Conservation (phyloP, 2,888 invertebrate genomes). For the Perizoma affinitatum region DNA sequence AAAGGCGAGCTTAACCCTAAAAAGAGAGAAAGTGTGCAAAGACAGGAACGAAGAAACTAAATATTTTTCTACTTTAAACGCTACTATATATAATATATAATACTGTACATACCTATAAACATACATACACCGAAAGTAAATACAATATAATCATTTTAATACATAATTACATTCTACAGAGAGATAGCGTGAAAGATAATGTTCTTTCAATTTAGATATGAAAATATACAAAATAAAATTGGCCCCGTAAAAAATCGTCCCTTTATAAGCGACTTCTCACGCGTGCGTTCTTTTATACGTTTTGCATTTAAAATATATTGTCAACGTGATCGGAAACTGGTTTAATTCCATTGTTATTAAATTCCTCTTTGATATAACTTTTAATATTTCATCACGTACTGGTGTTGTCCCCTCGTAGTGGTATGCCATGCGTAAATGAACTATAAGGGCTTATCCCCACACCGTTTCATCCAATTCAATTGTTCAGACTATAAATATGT, state of each 20-base stretch:
- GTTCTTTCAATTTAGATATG: neutral
- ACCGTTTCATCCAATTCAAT: conserved; percentile 38
- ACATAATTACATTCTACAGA: too few species aligned
- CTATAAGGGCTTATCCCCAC: conserved; percentile 38
- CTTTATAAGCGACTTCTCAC: conserved; percentile 32
- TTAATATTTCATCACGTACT: conserved; percentile 52
- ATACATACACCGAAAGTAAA: too few species aligned
- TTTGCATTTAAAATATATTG: conserved; percentile 44
- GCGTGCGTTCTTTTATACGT: conserved; percentile 39
- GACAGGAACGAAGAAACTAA: too few species aligned
- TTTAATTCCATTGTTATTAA: conserved; percentile 50
- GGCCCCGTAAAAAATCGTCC: neutral
- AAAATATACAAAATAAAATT: neutral
- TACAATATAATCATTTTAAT: too few species aligned
- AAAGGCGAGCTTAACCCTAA: too few species aligned
- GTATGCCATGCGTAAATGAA: conserved; percentile 43
- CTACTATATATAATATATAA: too few species aligned
- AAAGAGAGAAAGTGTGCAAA: too few species aligned
- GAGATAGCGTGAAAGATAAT: too few species aligned
- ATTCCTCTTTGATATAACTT: conserved; percentile 48
- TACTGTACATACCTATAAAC: too few species aligned
- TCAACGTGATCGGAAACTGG: conserved; percentile 48
- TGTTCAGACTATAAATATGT: conserved; percentile 7
- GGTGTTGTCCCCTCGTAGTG: conserved; percentile 39
- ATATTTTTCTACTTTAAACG: too few species aligned